Evolutionary conservation across 1,140 invertebrate genomes (phyloP), one percentile per base, ranked within the genome.

Genomic region (Plectrocnemia conspersa): DNA sequence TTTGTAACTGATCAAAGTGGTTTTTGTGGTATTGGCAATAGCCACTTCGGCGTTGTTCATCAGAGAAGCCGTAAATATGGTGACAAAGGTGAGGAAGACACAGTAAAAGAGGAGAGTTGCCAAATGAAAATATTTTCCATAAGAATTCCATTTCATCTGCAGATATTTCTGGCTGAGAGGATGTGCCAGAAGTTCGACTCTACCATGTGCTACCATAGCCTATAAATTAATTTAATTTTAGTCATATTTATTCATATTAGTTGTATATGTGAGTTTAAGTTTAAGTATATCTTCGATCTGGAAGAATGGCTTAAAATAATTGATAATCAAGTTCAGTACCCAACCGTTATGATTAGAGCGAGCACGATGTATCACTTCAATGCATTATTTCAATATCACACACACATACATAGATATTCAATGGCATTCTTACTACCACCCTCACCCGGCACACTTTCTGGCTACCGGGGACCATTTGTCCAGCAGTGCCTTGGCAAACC

Each of bases 101-200:
- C 80, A 79, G 67, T 90, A 90, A 44, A 90, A 77, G 2, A 89
- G 65, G 4, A 90, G 69, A 69, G 89, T 86, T 1, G 81, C 78
- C 15, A 89, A 62, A 64, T 91, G 88, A 65, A 89, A 88, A 65
- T 90, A 89, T 76, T 89, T 89, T 48, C 88, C 88, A 66, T 91
- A 91, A 0, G 85, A 84, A 66, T 89, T 86, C 88, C 88, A 91
- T 73, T 91, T 91, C 85, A 89, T 89, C 70, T 89, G 84, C 22
- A 91, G 68, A 68, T 89, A 91, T 71, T 89, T 90, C 65, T 89
- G 86, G 59, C 84, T 88, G 2, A 91, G 66, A 1, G 87, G 86
- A 75, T 91, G 88, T 24, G 86, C 86, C 25, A 91, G 67, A 7
- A 91, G 69, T 65, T 90, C 87, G 1, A 90, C 86, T 55, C 88